Conservation (phyloP, 2,797 vertebrate genomes). For the Enteromius mattozi region DNA sequence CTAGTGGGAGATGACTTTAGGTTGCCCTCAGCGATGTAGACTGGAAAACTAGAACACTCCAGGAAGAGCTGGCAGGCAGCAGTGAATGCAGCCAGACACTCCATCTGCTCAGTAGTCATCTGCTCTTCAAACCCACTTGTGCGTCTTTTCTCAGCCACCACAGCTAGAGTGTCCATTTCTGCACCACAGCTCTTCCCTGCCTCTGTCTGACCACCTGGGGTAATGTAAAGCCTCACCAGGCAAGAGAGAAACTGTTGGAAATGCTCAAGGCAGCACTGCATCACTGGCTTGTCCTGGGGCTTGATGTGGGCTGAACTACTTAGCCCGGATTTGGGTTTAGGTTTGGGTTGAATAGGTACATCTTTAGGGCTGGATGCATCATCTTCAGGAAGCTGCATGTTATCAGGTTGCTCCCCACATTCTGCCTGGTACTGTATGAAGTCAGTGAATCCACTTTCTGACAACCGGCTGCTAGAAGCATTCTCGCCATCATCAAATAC, state of each 20-base stretch:
- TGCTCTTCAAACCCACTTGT: slow-evolving; percentile 66
- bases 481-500: slow-evolving; percentile 89
- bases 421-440: slow-evolving; percentile 94
- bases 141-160: slow-evolving; percentile 61
- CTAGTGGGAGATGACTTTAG: slow-evolving; percentile 85
- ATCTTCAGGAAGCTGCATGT: slow-evolving; percentile 54
- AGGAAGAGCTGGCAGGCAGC: slow-evolving; percentile 97
- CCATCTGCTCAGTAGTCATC: slow-evolving; percentile 74
- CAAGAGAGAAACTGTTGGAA: slow-evolving; percentile 94
- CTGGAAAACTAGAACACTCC: slow-evolving; percentile 97
- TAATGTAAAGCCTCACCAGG: slow-evolving; percentile 89
- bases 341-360: not conserved
- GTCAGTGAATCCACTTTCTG: slow-evolving; percentile 93
- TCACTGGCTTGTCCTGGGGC: slow-evolving; percentile 90
- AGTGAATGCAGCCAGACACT: slow-evolving; percentile 88
- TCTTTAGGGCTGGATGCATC: slow-evolving; percentile 39
- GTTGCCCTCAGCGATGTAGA: slow-evolving; percentile 97
- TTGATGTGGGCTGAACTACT: slow-evolving; percentile 75
- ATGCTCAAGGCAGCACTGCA: slow-evolving; percentile 96
- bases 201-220: slow-evolving; percentile 70
- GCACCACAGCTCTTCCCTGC: slow-evolving; percentile 63
- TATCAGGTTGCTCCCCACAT: slow-evolving; percentile 79
- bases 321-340: slow-evolving; percentile 40
- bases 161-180: slow-evolving; percentile 64
- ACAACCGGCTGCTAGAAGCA: slow-evolving; percentile 80